Conservation (phyloP, 2,797 vertebrate genomes). For the Dicrostonyx torquatus region DNA sequence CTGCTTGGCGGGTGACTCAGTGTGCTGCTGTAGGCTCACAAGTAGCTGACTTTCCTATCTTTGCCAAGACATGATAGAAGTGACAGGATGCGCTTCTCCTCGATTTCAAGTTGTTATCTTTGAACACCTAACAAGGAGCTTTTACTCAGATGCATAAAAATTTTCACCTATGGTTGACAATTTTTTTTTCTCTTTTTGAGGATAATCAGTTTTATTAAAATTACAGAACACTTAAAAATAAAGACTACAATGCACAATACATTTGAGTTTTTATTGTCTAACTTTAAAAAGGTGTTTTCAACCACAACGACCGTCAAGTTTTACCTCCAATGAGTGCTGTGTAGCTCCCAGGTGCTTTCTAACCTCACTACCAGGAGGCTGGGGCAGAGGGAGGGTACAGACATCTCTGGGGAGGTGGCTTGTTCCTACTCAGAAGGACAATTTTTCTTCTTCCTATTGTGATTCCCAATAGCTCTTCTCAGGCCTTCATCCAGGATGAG, state of each 20-base stretch:
- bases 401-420: slow-evolving; percentile 58
- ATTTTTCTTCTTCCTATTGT: slow-evolving; percentile 83
- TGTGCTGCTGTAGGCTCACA: neutral
- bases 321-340: slow-evolving; percentile 70
- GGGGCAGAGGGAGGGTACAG: slow-evolving; percentile 59
- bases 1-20: neutral
- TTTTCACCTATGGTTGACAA: neutral
- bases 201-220: slow-evolving; percentile 82
- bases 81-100: neutral
- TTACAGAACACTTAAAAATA: slow-evolving; percentile 63
- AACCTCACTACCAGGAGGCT: slow-evolving; percentile 6
- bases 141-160: neutral
- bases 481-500: slow-evolving; percentile 90
- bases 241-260: slow-evolving; percentile 67
- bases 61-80: neutral
- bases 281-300: slow-evolving; percentile 75
- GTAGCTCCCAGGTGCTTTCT: slow-evolving; percentile 58
- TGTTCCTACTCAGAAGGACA: slow-evolving; percentile 76
- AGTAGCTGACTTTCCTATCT: neutral
- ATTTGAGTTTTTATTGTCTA: slow-evolving; percentile 58
- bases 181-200: neutral
- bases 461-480: slow-evolving; percentile 93
- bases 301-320: slow-evolving; percentile 69
- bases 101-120: neutral
- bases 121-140: neutral